phyloP scores from a whole-genome alignment of 2,113 vertebrate genomes.

The Cyprinodon variegatus region DNA sequence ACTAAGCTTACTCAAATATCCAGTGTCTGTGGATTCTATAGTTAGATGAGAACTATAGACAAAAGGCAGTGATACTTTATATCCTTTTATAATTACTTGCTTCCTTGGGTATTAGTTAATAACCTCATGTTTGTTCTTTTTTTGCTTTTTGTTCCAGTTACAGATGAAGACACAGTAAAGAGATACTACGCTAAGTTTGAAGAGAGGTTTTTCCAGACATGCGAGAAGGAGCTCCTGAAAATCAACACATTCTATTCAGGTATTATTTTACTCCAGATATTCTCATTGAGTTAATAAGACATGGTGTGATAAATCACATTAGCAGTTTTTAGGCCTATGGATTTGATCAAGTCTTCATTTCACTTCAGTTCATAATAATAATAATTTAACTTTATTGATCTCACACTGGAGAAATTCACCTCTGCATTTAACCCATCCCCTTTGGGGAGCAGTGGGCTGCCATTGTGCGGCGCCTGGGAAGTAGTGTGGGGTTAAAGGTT shows the following conservation, averaged over 20 bases:
- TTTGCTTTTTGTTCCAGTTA: conserved; percentile 78
- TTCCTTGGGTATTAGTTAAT: not conserved
- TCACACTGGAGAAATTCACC: too few relatives aligned
- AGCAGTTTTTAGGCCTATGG: not conserved
- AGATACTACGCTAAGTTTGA: conserved; percentile 99
- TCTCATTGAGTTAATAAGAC: not conserved
- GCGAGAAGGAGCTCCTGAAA: conserved; percentile 99
- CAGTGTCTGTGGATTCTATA: not conserved
- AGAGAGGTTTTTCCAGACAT: conserved; percentile 98
- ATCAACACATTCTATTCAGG: conserved; percentile 99
- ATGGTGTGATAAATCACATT: not conserved
- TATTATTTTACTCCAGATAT: conserved; percentile 53
- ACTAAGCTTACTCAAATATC: not conserved
- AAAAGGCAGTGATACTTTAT: not conserved
- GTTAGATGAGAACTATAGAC: not conserved
- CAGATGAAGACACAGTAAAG: conserved; percentile 96
- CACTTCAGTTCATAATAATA: too few relatives aligned
- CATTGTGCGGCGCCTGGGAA: too few relatives aligned
- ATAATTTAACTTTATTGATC: too few relatives aligned
- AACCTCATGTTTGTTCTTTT: not conserved
- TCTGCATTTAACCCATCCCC: too few relatives aligned
- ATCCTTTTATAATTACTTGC: not conserved
- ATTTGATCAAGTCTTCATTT: not conserved
- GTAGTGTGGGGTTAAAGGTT: too few relatives aligned
- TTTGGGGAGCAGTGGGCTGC: too few relatives aligned